These are phyloP conservation scores for Meteorus colon DNA, from an alignment of 2,888 invertebrate genomes.

Conservation along the genomic window DNA sequence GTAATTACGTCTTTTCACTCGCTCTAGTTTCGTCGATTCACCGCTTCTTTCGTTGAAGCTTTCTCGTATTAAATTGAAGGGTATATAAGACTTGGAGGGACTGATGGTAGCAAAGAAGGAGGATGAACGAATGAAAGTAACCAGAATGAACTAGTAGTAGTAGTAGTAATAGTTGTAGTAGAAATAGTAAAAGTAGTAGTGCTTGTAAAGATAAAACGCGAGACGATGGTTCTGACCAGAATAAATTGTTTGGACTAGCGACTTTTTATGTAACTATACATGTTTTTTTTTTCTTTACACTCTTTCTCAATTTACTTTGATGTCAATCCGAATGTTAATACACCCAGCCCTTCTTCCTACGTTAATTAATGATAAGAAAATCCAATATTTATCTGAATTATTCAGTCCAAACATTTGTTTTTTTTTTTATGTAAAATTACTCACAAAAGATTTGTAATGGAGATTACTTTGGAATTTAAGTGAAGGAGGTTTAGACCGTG, in stretches of 20 bases:
- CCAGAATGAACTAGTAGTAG: neutral
- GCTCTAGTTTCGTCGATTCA: conserved; percentile 45
- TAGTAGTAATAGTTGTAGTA: neutral
- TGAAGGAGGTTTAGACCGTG: neutral
- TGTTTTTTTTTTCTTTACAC: neutral
- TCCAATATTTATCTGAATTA: neutral
- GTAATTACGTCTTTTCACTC: conserved; percentile 53
- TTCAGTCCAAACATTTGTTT: neutral
- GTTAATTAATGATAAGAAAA: neutral
- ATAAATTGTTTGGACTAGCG: conserved; percentile 42
- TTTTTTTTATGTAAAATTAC: neutral
- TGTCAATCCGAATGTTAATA: neutral
- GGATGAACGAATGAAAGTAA: conserved; percentile 2
- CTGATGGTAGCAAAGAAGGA: conserved; percentile 18
- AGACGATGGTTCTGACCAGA: conserved; percentile 32
- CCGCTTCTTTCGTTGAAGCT: conserved; percentile 28
- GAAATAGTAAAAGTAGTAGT: neutral
- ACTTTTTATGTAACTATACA: conserved; percentile 34
- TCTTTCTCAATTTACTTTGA: neutral
- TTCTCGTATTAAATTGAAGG: conserved; percentile 44
- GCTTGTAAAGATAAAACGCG: conserved; percentile 9
- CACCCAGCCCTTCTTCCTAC: neutral
- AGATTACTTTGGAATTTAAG: neutral
- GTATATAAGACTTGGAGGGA: conserved; percentile 30
- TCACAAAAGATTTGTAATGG: neutral